A percentile compares a stretch with the other conserved stretches of the same genome.
These are phyloP conservation scores for Maniola hyperantus DNA, from an alignment of 2,888 invertebrate species.

Conservation along the genomic window DNA sequence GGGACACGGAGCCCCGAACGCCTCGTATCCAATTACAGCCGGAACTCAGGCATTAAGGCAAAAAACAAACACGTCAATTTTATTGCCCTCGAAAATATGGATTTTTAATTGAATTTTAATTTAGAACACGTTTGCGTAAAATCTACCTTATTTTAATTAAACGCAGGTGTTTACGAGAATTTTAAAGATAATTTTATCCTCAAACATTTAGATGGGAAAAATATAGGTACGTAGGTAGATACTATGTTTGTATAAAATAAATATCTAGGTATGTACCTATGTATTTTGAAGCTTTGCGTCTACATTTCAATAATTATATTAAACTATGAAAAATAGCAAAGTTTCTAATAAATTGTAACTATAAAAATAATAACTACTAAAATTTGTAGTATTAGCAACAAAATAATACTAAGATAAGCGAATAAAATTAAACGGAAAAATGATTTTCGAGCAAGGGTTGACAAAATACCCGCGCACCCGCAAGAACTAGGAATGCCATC, in stretches of 20 bases:
- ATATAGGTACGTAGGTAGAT: neutral
- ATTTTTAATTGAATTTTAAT: constrained; percentile 55
- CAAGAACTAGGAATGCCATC: constrained; percentile 60
- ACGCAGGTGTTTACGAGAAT: neutral
- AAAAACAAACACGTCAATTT: constrained; percentile 68
- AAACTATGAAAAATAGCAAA: no score
- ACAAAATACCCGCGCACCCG: constrained; percentile 48
- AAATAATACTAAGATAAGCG: no score
- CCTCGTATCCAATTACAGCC: constrained; percentile 76
- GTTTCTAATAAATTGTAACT: no score
- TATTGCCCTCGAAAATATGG: constrained; percentile 61
- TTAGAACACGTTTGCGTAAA: constrained; percentile 52
- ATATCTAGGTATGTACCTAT: no score
- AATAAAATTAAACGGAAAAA: no score
- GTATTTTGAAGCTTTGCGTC: no score
- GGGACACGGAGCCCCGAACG: constrained; percentile 72
- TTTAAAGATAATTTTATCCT: neutral
- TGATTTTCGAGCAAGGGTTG: no score
- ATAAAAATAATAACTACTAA: no score
- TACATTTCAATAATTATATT: no score
- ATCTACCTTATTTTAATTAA: constrained; percentile 9
- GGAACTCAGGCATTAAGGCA: constrained; percentile 68
- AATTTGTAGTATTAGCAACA: no score
- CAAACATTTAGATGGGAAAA: neutral
- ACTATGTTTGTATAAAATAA: neutral